These are phyloP conservation scores for Eupsilia transversa DNA, from an alignment of 2,888 invertebrate genomes.

Conservation along the genomic window DNA sequence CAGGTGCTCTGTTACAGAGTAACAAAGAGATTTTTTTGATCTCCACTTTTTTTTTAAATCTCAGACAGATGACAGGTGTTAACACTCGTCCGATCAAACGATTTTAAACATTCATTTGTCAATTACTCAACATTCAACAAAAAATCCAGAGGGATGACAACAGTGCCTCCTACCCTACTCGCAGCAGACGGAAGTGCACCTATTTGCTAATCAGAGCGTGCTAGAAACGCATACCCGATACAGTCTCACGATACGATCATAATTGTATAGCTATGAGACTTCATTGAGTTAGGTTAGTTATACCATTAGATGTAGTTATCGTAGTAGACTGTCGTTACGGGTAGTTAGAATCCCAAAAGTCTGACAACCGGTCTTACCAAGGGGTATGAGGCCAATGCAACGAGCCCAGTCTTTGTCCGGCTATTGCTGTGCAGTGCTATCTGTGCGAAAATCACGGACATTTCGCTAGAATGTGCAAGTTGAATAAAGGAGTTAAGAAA, in stretches of 20 bases:
- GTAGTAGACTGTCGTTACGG: too few relatives aligned
- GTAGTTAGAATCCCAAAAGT: too few relatives aligned
- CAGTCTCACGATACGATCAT: constrained; percentile 55
- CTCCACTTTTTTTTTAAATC: too few relatives aligned
- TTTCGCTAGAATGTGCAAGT: too few relatives aligned
- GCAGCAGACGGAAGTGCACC: constrained; percentile 71
- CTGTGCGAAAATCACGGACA: too few relatives aligned
- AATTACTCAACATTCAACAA: not conserved
- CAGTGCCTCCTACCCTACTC: constrained; percentile 28
- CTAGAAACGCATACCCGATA: constrained; percentile 78
- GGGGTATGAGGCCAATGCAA: too few relatives aligned
- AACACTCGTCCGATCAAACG: not conserved
- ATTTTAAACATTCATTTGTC: not conserved
- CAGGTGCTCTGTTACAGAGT: too few relatives aligned
- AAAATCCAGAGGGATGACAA: constrained; percentile 39
- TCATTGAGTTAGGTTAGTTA: constrained; percentile 39
- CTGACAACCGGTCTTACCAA: too few relatives aligned
- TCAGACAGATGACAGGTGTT: not conserved
- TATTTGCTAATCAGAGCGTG: constrained; percentile 76
- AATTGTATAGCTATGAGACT: constrained; percentile 49
- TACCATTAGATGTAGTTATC: not conserved
- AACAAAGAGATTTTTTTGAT: too few relatives aligned
- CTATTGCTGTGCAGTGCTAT: too few relatives aligned
- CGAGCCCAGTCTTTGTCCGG: too few relatives aligned
- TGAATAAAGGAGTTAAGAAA: too few relatives aligned